Conservation (phyloP, 2,797 vertebrate species). For the Allobates femoralis region DNA sequence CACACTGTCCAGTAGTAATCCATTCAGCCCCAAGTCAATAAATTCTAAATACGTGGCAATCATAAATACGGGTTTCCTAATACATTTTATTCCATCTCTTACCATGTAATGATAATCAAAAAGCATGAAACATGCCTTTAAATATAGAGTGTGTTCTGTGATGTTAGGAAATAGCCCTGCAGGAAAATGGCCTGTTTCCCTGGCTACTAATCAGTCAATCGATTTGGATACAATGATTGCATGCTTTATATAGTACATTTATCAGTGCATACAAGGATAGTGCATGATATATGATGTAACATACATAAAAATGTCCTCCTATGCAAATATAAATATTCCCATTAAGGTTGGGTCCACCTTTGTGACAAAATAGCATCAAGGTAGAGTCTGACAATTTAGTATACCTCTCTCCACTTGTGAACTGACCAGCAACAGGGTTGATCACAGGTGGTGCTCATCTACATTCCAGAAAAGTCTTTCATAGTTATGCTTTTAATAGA, state of each 20-base stretch:
- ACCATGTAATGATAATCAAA: neutral
- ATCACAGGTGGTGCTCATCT: too few relatives aligned
- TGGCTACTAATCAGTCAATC: constrained; percentile 9
- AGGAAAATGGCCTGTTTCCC: neutral
- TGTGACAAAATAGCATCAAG: too few relatives aligned
- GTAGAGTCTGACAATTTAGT: too few relatives aligned
- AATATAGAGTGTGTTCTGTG: neutral
- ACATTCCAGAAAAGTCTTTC: too few relatives aligned
- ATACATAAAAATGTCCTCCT: neutral
- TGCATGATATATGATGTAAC: neutral
- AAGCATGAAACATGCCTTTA: neutral
- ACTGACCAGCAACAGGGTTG: too few relatives aligned
- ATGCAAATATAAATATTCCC: neutral
- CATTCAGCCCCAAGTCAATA: neutral
- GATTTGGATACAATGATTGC: neutral
- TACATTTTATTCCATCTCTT: neutral
- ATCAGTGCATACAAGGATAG: neutral
- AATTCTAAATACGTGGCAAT: neutral
- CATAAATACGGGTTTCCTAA: neutral
- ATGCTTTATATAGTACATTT: constrained; percentile 1
- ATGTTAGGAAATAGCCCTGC: constrained; percentile 15
- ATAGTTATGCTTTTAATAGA: too few relatives aligned
- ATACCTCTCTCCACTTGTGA: too few relatives aligned
- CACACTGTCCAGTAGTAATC: neutral
- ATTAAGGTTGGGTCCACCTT: neutral